Evolutionary conservation across 2,888 invertebrate genomes (phyloP), one percentile per base, ranked within the genome.

Genomic region (Drosophila atripex): DNA sequence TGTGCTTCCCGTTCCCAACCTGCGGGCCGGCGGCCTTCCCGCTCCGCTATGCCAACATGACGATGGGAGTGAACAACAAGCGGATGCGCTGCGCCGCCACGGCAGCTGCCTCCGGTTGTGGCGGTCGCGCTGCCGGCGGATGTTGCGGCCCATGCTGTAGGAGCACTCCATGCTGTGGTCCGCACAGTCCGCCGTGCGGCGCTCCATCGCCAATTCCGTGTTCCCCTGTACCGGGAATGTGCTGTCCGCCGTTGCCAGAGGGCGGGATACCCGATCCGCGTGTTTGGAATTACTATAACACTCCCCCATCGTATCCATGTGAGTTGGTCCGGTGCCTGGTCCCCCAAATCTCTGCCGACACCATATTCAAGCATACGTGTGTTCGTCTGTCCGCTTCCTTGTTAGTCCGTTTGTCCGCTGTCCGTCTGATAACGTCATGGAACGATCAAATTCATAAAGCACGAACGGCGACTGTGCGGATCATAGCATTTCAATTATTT

Each of bases 11-110:
- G 0, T 84, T 90, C 35, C 93, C 93, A 0, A 91, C 90, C 8
- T 93, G 93, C 72, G 92, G 92, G 28, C 93, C 93, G 0, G 86
- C 91, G 0, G 77, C 89, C 11, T 90, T 87, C 74, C 90, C 89
- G 2, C 59, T 89, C 57, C 82, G 86, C 8, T 89, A 80, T 53
- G 88, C 89, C 55, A 89, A 90, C 53, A 83, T 90, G 76, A 90
- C 88, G 0, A 90, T 90, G 89, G 90, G 90, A 16, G 80, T 88
- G 11, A 86, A 86, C 55, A 90, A 82, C 21, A 89, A 83, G 59
- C 80, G 89, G 4, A 86, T 75, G 78, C 79, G 86, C 11, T 90
- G 90, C 51, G 78, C 84, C 7, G 80, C 77, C 2, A 75, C 85
- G 0, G 77, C 82, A n/a, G 82, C 88, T 0, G 61, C 76, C 8